Base-by-base conservation (phyloP, 1,140 invertebrate species). In the Drosophila nigromelanica region DNA sequence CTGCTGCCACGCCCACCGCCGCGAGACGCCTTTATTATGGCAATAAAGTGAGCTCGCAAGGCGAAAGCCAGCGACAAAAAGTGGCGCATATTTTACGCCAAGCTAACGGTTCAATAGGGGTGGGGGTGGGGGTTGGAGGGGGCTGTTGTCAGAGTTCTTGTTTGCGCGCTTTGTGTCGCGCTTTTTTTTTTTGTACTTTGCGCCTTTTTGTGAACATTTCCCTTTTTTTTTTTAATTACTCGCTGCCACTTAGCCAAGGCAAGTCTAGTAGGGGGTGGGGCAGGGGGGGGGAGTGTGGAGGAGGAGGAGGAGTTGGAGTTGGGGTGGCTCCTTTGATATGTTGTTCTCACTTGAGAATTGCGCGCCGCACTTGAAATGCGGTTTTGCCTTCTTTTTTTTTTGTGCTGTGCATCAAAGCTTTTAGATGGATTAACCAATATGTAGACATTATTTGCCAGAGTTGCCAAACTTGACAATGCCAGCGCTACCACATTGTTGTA, bases 391-490 rank as follows among this genome's bases (percentile, higher is more conserved):
- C 18, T 18, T 18, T 18, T 18, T 18, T 35, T 8, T 24, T 56
- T 14, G n/a, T 47, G 37, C 40, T 47, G n/a, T 61, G 61, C 80
- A 80, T 87, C 82, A 87, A 87, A 86, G 82, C 82, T 86, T 86
- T 86, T 87, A 86, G 83, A 51, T 62, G 82, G 72, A 86, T 86
- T 86, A 86, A 82, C 82, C 82, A 86, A 86, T 72, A 72, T 72
- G 14, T 63, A 50, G 33, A 4, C 48, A 51, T 45, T 47, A 30
- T 18, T 47, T 40, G n/a, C 52, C 5, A 21, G 51, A 27, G 30
- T 33, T 50, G 70, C 18, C 60, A 78, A 83, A 76, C 73, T 76
- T 87, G 82, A 87, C 82, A 86, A 87, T 86, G 82, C 78, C 76
- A 87, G 56, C 62, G 14, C 5, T 21, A n/a, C 43, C 63, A 21